phyloP scores from a whole-genome alignment of 2,888 invertebrate species.

The Ochlodes sylvanus region DNA sequence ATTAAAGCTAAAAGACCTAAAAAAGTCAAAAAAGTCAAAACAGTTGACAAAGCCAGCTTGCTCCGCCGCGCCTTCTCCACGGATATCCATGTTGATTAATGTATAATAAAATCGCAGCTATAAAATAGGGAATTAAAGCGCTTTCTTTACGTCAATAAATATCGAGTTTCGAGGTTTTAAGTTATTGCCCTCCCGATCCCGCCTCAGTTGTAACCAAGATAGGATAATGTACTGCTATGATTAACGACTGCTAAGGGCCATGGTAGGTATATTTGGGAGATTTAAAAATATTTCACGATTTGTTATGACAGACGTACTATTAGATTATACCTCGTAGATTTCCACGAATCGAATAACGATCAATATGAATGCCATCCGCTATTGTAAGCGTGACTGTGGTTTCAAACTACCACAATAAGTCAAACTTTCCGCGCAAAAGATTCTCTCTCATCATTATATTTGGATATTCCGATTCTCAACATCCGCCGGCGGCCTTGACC shows the following conservation, averaged over 20 bases:
- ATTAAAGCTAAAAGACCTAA: too few relatives aligned
- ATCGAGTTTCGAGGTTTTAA: conserved; percentile 6
- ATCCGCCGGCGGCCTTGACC: conserved; percentile 31
- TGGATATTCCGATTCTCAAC: conserved; percentile 14
- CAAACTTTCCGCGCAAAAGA: conserved; percentile 24
- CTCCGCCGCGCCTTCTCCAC: background rate
- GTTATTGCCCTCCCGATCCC: background rate
- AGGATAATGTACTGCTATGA: background rate
- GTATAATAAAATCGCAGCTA: conserved; percentile 21
- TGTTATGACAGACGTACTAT: background rate
- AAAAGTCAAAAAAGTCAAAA: conserved; percentile 16
- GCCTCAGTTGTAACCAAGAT: background rate
- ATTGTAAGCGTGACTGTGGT: conserved; percentile 29
- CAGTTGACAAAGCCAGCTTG: conserved; percentile 22
- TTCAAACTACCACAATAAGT: conserved; percentile 22
- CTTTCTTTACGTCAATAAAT: conserved; percentile 1
- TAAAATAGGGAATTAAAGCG: background rate
- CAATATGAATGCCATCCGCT: conserved; percentile 24
- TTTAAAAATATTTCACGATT: background rate
- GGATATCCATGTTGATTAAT: conserved; percentile 20
- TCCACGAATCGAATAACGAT: conserved; percentile 23
- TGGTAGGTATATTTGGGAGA: background rate
- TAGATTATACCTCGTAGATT: background rate
- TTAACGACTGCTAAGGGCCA: background rate
- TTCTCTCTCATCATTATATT: conserved; percentile 28